These are phyloP conservation scores for Papilio demoleus DNA, from an alignment of 2,888 invertebrate species.

Conservation along the genomic window DNA sequence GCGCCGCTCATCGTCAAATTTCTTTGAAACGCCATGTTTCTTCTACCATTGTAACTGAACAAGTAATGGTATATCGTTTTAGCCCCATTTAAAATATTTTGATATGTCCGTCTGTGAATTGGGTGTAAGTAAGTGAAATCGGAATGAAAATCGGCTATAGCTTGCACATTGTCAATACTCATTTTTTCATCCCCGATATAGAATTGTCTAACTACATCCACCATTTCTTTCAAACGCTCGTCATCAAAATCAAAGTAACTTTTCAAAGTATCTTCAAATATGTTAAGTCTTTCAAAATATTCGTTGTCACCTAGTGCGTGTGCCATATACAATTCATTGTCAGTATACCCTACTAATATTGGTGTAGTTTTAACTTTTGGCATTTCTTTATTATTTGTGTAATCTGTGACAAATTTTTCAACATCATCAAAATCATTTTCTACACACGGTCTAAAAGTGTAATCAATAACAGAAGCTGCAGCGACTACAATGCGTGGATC, in stretches of 20 bases:
- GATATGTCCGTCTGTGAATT: constrained; percentile 48
- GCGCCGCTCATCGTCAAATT: constrained; percentile 47
- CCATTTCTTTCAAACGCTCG: constrained; percentile 45
- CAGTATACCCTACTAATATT: constrained; percentile 60
- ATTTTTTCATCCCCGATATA: constrained; percentile 52
- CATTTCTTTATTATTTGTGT: constrained; percentile 52
- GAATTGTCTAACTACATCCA: constrained; percentile 46
- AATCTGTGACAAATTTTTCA: constrained; percentile 55
- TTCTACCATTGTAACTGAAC: constrained; percentile 55
- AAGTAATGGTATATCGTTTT: constrained; percentile 51
- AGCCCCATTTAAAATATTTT: constrained; percentile 48
- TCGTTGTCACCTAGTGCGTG: constrained; percentile 46
- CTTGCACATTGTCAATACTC: constrained; percentile 40
- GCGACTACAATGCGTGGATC: constrained; percentile 52
- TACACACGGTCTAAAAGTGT: constrained; percentile 57
- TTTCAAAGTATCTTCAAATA: constrained; percentile 44
- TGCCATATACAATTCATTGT: constrained; percentile 51
- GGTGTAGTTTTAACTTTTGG: constrained; percentile 55
- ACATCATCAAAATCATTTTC: constrained; percentile 58
- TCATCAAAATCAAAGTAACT: constrained; percentile 46
- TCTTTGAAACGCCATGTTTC: constrained; percentile 45
- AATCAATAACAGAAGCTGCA: constrained; percentile 46
- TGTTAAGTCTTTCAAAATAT: constrained; percentile 47
- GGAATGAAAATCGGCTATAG: constrained; percentile 50
- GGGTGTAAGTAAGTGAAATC: constrained; percentile 54